Percentiles rank a stretch among this genome's conserved stretches.
These are phyloP conservation scores for Caenorhabditis sinica DNA, from an alignment of 2,888 invertebrate genomes.

Conservation along the genomic window DNA sequence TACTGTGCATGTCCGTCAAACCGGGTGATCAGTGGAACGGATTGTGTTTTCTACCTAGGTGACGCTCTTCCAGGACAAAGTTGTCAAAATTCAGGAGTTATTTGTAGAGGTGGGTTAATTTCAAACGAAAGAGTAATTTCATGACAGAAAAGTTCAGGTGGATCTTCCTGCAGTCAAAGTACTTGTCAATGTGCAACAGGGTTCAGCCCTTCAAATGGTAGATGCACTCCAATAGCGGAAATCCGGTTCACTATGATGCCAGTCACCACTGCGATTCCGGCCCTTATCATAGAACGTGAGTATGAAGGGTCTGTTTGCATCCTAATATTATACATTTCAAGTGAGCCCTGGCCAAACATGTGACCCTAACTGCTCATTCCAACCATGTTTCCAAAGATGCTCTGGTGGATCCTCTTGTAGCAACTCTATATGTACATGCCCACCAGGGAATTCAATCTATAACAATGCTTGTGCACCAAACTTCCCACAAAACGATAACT, in stretches of 20 bases:
- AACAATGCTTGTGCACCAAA: constrained; percentile 62
- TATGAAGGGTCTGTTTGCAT: neutral
- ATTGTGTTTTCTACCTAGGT: constrained; percentile 68
- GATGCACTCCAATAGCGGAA: constrained; percentile 58
- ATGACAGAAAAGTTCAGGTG: constrained; percentile 46
- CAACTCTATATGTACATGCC: constrained; percentile 79
- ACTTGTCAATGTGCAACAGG: constrained; percentile 65
- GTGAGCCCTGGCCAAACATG: constrained; percentile 79
- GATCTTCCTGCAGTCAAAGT: constrained; percentile 67
- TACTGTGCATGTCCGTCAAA: constrained; percentile 74
- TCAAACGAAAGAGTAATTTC: neutral
- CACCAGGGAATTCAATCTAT: constrained; percentile 68
- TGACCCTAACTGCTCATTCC: constrained; percentile 76
- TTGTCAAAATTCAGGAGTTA: constrained; percentile 67
- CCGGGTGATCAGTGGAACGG: constrained; percentile 62
- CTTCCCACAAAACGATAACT: constrained; percentile 50
- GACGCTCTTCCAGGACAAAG: constrained; percentile 75
- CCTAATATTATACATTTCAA: constrained; percentile 50
- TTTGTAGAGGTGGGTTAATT: constrained; percentile 61
- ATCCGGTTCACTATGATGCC: constrained; percentile 61
- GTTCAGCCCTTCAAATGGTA: constrained; percentile 38
- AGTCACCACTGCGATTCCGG: constrained; percentile 39
- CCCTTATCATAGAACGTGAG: constrained; percentile 47
- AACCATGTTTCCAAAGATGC: constrained; percentile 72
- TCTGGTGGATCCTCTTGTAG: constrained; percentile 79